A percentile compares a stretch with the other conserved stretches of the same genome.
Conservation (phyloP, 2,888 invertebrate genomes). For the Xestia sexstrigata region DNA sequence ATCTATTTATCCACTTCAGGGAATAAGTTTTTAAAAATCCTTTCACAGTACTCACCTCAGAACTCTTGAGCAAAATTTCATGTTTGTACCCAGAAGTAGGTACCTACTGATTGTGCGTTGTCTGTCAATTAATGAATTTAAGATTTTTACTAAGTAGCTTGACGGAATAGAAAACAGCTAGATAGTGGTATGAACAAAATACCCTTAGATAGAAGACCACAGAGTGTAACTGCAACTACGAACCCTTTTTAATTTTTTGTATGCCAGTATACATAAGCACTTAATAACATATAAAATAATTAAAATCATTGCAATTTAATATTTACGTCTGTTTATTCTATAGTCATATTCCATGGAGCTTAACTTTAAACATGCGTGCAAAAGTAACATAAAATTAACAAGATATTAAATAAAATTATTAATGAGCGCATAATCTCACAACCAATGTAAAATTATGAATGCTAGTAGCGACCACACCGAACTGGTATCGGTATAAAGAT, state of each 20-base stretch:
- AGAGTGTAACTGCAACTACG: not conserved
- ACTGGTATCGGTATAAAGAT: conserved; percentile 43
- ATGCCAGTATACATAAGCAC: not conserved
- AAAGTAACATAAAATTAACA: conserved; percentile 38
- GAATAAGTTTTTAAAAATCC: not conserved
- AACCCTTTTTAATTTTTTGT: conserved; percentile 14
- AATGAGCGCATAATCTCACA: conserved; percentile 11
- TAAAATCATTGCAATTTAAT: conserved; percentile 24
- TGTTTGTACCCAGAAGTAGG: not conserved
- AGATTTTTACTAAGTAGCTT: not conserved
- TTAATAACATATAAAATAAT: conserved; percentile 11
- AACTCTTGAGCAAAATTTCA: too few species aligned
- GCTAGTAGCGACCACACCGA: conserved; percentile 40
- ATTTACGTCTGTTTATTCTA: conserved; percentile 2
- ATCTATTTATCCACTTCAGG: not conserved
- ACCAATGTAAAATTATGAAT: conserved; percentile 24
- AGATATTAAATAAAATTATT: conserved; percentile 31
- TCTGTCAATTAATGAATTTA: not conserved
- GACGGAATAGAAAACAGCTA: not conserved
- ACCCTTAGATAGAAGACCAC: not conserved
- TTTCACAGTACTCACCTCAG: not conserved
- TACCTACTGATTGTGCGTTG: not conserved
- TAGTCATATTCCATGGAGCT: not conserved
- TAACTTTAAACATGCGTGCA: conserved; percentile 15
- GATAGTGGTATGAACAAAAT: not conserved